Evolutionary conservation across 2,888 invertebrate species (phyloP).

Genomic region (Drosophila quinaria): DNA sequence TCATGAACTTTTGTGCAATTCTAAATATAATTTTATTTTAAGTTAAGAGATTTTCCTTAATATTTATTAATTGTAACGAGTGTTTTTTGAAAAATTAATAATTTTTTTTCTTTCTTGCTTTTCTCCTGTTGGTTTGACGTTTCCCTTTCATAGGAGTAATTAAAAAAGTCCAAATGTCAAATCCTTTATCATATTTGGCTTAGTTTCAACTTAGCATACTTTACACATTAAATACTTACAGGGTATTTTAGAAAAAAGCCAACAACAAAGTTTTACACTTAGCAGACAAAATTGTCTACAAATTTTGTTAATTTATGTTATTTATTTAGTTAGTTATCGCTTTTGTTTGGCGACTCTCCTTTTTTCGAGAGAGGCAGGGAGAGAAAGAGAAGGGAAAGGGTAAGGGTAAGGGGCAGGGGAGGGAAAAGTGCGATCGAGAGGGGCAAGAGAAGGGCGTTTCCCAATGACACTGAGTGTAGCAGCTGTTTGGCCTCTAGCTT

Average conservation of each 20-base stretch:
- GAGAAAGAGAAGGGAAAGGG: neutral
- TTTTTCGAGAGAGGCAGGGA: neutral
- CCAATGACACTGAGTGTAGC: conserved; percentile 10
- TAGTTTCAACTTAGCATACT: neutral
- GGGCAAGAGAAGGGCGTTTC: neutral
- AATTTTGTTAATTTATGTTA: conserved; percentile 79
- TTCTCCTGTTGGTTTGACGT: too few relatives aligned
- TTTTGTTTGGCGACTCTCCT: conserved; percentile 51
- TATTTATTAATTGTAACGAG: too few relatives aligned
- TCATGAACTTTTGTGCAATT: too few relatives aligned
- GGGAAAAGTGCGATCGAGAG: neutral
- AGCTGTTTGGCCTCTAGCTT: conserved; percentile 50
- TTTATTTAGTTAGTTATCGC: conserved; percentile 80
- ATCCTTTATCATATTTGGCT: too few relatives aligned
- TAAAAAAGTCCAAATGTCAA: too few relatives aligned
- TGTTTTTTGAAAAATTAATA: too few relatives aligned
- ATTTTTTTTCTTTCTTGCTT: too few relatives aligned
- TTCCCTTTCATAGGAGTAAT: too few relatives aligned
- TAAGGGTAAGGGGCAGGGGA: neutral
- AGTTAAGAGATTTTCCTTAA: too few relatives aligned
- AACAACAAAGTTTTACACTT: conserved; percentile 75
- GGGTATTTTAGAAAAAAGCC: conserved; percentile 21
- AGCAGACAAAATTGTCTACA: conserved; percentile 79
- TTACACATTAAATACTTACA: neutral
- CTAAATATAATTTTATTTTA: too few relatives aligned